Percentiles rank a stretch among this genome's conserved stretches.
Evolutionary conservation across 2,797 vertebrate species (phyloP).

Genomic region (Aldrovandia affinis): DNA sequence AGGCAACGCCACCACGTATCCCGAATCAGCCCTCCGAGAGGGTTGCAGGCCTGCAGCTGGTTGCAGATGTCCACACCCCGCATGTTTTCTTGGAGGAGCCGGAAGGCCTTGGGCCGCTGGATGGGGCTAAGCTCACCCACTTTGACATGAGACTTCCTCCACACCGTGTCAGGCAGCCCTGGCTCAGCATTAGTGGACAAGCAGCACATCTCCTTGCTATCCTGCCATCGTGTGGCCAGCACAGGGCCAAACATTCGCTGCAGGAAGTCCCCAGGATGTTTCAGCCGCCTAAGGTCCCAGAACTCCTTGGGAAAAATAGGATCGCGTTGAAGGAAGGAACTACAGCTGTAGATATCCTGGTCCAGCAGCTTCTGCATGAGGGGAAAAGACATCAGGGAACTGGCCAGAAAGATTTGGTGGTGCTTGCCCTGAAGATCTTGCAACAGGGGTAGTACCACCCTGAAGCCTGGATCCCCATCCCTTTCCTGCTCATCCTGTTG

Average conservation of each 20-base stretch:
- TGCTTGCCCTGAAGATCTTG: slow-evolving; percentile 66
- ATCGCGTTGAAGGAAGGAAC: slow-evolving; percentile 64
- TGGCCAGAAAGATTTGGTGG: slow-evolving; percentile 77
- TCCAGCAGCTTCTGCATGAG: slow-evolving; percentile 69
- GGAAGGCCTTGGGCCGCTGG: slow-evolving; percentile 70
- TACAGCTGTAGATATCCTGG: slow-evolving; percentile 68
- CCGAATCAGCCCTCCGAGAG: slow-evolving; percentile 67
- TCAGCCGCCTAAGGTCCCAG: slow-evolving; percentile 63
- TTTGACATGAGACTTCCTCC: slow-evolving; percentile 70
- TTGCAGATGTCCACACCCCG: slow-evolving; percentile 81
- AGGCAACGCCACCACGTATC: slow-evolving; percentile 74
- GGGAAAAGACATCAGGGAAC: slow-evolving; percentile 62
- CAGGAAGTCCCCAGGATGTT: slow-evolving; percentile 67
- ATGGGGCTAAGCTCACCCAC: slow-evolving; percentile 65
- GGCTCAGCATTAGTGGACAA: slow-evolving; percentile 71
- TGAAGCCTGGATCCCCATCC: slow-evolving; percentile 54
- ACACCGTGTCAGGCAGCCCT: slow-evolving; percentile 66
- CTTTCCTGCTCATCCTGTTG: slow-evolving; percentile 28
- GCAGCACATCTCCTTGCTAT: slow-evolving; percentile 77
- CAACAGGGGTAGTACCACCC: slow-evolving; percentile 66
- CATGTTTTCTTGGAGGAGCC: slow-evolving; percentile 80
- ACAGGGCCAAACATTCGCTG: slow-evolving; percentile 67
- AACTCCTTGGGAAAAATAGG: slow-evolving; percentile 62
- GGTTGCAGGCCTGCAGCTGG: slow-evolving; percentile 78
- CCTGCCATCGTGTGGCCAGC: slow-evolving; percentile 76